A percentile compares a stretch with the other conserved stretches of the same genome.
These are phyloP conservation scores for Ganaspis brasiliensis DNA, from an alignment of 2,888 invertebrate genomes.

Conservation along the genomic window DNA sequence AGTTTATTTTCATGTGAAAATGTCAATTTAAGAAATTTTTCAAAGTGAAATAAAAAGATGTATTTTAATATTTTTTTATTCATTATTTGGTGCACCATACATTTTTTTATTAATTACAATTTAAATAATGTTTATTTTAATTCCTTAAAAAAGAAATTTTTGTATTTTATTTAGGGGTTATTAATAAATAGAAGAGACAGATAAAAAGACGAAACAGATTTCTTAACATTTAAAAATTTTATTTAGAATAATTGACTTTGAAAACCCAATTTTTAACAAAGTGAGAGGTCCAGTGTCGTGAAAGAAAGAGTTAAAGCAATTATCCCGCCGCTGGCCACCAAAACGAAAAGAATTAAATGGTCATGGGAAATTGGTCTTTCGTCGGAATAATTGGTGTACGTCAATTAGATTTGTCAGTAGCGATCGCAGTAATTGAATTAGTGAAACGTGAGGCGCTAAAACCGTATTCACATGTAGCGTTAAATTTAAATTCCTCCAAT, in stretches of 20 bases:
- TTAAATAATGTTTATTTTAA: too few species aligned
- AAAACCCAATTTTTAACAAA: not conserved
- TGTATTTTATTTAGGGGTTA: too few species aligned
- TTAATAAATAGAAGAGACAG: too few species aligned
- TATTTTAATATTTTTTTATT: too few species aligned
- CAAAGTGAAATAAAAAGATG: too few species aligned
- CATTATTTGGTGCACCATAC: too few species aligned
- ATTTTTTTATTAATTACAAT: too few species aligned
- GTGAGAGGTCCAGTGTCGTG: not conserved
- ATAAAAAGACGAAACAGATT: too few species aligned
- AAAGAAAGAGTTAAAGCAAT: conserved; percentile 13
- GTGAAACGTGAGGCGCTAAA: conserved; percentile 50
- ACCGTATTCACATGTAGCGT: conserved; percentile 19
- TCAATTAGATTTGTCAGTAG: conserved; percentile 76
- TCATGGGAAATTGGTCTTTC: conserved; percentile 64
- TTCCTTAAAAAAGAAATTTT: too few species aligned
- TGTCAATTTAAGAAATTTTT: not conserved
- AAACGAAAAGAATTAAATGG: conserved; percentile 48
- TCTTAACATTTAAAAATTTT: too few species aligned
- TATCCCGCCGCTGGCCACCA: conserved; percentile 4
- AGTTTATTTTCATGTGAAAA: too few species aligned
- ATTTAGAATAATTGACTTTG: not conserved
- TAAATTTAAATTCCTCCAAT: conserved; percentile 36
- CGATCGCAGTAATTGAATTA: conserved; percentile 73
- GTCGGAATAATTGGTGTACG: conserved; percentile 73